These are phyloP conservation scores for Mythimna impura DNA, from an alignment of 2,888 invertebrate genomes.

Conservation along the genomic window DNA sequence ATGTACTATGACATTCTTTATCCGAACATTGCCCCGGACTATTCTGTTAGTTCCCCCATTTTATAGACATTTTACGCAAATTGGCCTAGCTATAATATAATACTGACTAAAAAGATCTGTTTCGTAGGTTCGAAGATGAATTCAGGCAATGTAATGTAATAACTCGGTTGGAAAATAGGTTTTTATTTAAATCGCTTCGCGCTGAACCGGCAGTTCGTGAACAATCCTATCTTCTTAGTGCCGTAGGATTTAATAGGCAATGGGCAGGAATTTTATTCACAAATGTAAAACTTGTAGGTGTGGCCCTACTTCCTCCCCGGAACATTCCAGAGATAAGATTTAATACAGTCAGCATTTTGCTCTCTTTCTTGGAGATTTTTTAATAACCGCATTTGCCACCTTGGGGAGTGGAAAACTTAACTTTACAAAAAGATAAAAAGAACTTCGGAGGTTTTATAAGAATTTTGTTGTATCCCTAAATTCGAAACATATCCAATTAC, in stretches of 20 bases:
- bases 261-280: constrained; percentile 29
- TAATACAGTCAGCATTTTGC: constrained; percentile 23
- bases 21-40: constrained; percentile 66
- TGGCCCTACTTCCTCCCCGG: constrained; percentile 18
- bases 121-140: constrained; percentile 18
- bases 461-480: neutral
- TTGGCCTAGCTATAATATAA: constrained; percentile 36
- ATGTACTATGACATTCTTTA: constrained; percentile 67
- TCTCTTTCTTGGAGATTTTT: constrained; percentile 15
- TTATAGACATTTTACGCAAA: constrained; percentile 51
- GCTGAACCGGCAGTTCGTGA: constrained; percentile 19
- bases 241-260: constrained; percentile 29
- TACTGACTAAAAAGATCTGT: constrained; percentile 33
- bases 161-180: constrained; percentile 32
- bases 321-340: constrained; percentile 34
- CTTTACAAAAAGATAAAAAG: constrained; percentile 23
- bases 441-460: constrained; percentile 2
- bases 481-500: constrained; percentile 23
- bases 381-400: constrained; percentile 37
- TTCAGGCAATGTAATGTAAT: constrained; percentile 23
- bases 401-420: constrained; percentile 15
- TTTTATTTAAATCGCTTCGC: constrained; percentile 51
- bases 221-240: constrained; percentile 29
- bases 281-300: constrained; percentile 34
- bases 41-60: constrained; percentile 40